These are phyloP conservation scores for Anas georgica DNA, from an alignment of 2,797 vertebrate genomes.

Conservation along the genomic window DNA sequence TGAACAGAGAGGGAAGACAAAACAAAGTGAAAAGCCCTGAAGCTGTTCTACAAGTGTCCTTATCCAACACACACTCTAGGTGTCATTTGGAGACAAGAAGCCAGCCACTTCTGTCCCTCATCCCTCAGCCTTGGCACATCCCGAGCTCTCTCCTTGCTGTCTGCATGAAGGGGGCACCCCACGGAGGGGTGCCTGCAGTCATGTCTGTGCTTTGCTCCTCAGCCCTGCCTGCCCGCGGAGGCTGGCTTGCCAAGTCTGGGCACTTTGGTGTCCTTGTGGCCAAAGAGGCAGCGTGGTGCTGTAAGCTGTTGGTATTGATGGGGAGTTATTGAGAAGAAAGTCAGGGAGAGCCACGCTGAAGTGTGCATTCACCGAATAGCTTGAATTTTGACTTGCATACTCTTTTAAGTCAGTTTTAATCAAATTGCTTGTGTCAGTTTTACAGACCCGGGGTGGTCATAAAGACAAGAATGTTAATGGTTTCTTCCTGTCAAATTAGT, in stretches of 20 bases:
- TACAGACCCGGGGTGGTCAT: background rate
- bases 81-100: background rate
- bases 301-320: background rate
- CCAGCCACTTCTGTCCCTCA: background rate
- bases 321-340: background rate
- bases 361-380: background rate
- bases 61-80: background rate
- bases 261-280: background rate
- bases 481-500: constrained; percentile 19
- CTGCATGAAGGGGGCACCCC: background rate
- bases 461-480: background rate
- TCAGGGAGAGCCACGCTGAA: background rate
- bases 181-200: background rate
- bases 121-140: background rate
- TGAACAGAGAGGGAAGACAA: background rate
- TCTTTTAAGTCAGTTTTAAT: background rate
- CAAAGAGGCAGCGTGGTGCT: background rate
- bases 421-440: background rate
- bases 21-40: background rate
- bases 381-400: background rate
- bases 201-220: background rate
- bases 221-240: rapidly evolving
- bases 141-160: background rate
- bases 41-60: background rate
- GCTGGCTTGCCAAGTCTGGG: background rate